Conservation (phyloP, 2,113 vertebrate species). For the Rhineura floridana region DNA sequence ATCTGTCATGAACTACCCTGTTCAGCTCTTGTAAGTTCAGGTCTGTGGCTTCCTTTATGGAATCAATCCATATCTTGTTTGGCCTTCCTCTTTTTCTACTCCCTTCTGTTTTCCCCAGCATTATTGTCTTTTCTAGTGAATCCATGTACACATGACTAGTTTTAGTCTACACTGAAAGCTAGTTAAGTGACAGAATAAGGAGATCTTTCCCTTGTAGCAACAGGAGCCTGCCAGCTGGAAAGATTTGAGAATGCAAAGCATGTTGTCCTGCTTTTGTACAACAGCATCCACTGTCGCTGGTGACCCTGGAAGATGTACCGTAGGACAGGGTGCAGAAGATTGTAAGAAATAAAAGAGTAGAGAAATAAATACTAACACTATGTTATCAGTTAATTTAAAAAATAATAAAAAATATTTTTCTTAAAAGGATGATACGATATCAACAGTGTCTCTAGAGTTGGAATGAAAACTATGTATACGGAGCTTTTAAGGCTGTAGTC, state of each 20-base stretch:
- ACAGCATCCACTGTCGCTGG: conserved; percentile 32
- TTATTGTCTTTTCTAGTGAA: no score
- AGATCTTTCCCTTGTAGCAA: conserved; percentile 50
- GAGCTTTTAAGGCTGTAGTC: background rate
- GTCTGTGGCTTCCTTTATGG: no score
- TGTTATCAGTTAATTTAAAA: conserved; percentile 17
- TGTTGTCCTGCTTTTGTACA: conserved; percentile 39
- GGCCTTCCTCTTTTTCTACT: no score
- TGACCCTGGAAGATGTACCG: conserved; percentile 27
- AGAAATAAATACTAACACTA: conserved; percentile 13
- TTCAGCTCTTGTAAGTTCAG: no score
- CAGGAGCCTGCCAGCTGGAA: conserved; percentile 37
- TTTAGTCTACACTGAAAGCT: conserved; percentile 53
- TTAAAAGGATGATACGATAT: background rate
- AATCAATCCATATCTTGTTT: no score
- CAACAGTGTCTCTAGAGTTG: background rate
- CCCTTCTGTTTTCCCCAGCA: no score
- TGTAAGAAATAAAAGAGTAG: conserved; percentile 21
- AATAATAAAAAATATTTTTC: background rate
- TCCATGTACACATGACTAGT: conserved; percentile 20
- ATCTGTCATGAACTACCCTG: no score
- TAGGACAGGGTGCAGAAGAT: conserved; percentile 43
- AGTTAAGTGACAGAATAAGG: conserved; percentile 47
- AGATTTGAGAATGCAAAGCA: conserved; percentile 46
- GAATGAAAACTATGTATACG: background rate